Evolutionary conservation across 2,888 invertebrate genomes (phyloP), one percentile per base, ranked within the genome.

Genomic region (Dilophus febrilis): DNA sequence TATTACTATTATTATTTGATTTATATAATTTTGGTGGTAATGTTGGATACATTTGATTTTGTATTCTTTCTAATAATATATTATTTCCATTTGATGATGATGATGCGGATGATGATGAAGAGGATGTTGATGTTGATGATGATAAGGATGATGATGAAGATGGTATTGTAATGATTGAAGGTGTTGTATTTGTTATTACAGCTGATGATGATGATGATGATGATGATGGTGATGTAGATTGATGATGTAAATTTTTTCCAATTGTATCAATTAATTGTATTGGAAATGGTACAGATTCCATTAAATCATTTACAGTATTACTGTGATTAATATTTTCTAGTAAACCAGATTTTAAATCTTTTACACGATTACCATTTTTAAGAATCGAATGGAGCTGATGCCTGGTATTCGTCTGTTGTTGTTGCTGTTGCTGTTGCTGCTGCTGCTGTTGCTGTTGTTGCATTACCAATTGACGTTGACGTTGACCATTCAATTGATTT

Each of bases 11-110:
- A 22, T 22, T 22, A 22, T 8, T 22, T 47, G 56, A 58, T 53
- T 63, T 63, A 49, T 61, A 58, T 48, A 63, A 54, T 57, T 63
- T 63, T 50, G 62, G 62, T 55, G 62, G 62, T 53, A 63, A 53
- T 42, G 54, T 56, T 45, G 57, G 57, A 50, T 57, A 16, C 18
- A 13, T 18, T 37, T 4, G 37, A 13, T 3, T 11, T 18, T n/a
- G 5, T 22, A 8, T n/a, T n/a, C n/a, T n/a, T n/a, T n/a, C n/a
- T n/a, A 38, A 56, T 52, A 14, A 18, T 27, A 12, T 13, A 22
- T n/a, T 31, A 41, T 40, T 18, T n/a, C 41, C 44, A 50, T 46
- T 35, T 37, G 43, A 41, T 52, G 47, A 32, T 40, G 45, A 13
- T 43, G 49, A 46, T 37, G 13, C 6, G 2, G 22, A 6, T 22